Evolutionary conservation across 2,113 vertebrate species (phyloP).

Genomic region (Capreolus pygargus): DNA sequence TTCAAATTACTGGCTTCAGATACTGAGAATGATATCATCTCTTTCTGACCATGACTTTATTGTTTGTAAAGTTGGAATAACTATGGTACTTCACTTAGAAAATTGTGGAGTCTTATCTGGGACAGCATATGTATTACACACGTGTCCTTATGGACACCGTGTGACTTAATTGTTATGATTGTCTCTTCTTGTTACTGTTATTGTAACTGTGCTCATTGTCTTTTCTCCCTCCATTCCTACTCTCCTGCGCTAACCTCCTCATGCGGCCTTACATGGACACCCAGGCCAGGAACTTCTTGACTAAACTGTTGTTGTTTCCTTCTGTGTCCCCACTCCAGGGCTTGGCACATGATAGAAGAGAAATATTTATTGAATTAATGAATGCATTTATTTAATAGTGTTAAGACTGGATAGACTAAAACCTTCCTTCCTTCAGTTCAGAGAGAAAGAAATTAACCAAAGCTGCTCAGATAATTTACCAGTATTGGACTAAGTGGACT

Average conservation of each 20-base stretch:
- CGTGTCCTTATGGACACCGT: rapidly evolving
- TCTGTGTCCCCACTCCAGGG: background rate
- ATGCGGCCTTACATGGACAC: background rate
- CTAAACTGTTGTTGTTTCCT: background rate
- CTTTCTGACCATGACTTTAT: background rate
- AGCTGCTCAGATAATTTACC: background rate
- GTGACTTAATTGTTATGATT: background rate
- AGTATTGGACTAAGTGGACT: background rate
- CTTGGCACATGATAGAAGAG: background rate
- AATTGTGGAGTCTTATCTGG: background rate
- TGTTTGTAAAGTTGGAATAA: background rate
- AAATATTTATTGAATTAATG: background rate
- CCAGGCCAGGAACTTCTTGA: background rate
- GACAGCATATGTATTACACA: background rate
- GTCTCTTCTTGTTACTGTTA: background rate
- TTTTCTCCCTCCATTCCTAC: background rate
- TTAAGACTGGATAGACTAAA: background rate
- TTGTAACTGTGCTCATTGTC: background rate
- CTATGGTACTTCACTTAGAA: background rate
- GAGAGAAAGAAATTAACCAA: background rate
- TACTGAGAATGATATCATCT: background rate
- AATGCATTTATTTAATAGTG: background rate
- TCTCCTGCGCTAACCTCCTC: rapidly evolving
- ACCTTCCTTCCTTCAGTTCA: background rate
- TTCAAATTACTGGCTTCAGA: background rate